Percentiles rank a stretch among this genome's conserved stretches.
phyloP scores from a whole-genome alignment of 92 coral and sea anemone genomes.

The Palythoa caribaeorum region DNA sequence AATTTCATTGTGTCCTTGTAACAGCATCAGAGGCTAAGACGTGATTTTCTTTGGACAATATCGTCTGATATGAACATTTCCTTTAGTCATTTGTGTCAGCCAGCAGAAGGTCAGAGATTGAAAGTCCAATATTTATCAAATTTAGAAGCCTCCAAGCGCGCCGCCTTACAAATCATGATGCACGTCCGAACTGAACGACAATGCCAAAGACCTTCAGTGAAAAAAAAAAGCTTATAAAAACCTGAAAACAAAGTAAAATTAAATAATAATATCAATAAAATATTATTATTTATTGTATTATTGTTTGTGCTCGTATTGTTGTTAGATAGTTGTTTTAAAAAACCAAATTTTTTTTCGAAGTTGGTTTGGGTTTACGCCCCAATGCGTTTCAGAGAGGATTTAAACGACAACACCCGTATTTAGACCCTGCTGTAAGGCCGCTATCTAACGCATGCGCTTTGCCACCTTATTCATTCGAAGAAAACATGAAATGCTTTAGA shows the following conservation, averaged over 20 bases:
- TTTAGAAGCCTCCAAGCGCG: not conserved
- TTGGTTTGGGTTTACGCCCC: conserved; percentile 9
- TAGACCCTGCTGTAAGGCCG: conserved; percentile 50
- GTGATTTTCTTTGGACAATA: not conserved
- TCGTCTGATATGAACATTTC: not conserved
- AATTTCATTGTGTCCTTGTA: not conserved
- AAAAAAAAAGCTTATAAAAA: not conserved
- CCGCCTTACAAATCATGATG: not conserved
- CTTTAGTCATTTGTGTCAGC: not conserved
- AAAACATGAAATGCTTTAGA: conserved; percentile 17
- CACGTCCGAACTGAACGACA: not conserved
- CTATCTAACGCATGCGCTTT: conserved; percentile 46
- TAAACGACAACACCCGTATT: conserved; percentile 2
- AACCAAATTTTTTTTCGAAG: not conserved
- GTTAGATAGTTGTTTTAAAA: not conserved
- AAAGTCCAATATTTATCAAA: conserved; percentile 26
- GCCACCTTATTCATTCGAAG: not conserved
- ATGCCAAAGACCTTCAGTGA: not conserved
- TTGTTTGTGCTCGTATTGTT: not conserved
- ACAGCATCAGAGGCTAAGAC: not conserved
- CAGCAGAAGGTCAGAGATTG: not conserved
- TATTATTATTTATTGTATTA: not conserved
- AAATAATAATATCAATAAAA: not conserved
- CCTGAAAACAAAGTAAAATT: not conserved
- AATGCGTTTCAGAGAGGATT: conserved; percentile 11